phyloP scores from a whole-genome alignment of 2,113 vertebrate species.

The Haliaeetus leucogaster region DNA sequence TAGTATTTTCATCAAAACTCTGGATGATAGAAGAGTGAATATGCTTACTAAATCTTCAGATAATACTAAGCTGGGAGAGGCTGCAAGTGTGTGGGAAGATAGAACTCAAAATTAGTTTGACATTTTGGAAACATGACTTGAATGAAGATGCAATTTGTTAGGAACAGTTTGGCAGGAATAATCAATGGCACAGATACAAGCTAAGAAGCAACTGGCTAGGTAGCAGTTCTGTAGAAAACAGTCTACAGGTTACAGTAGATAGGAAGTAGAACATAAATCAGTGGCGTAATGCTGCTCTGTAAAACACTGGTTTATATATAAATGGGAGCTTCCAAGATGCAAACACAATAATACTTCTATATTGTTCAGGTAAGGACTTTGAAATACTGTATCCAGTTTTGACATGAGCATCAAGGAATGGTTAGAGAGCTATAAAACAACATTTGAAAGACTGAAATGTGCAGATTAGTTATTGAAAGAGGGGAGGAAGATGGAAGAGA shows the following conservation, averaged over 20 bases:
- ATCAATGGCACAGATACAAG: background rate
- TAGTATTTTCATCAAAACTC: background rate
- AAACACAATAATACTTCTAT: background rate
- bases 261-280: background rate
- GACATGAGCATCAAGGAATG: background rate
- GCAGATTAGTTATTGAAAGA: background rate
- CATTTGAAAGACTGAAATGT: background rate
- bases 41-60: background rate
- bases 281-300: background rate
- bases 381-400: background rate
- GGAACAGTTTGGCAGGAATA: slow-evolving; percentile 17
- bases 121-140: slow-evolving; percentile 25
- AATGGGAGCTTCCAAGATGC: background rate
- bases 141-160: background rate
- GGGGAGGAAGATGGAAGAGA: background rate
- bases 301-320: background rate
- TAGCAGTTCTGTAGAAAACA: background rate
- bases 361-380: background rate
- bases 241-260: background rate
- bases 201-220: background rate
- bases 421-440: background rate
- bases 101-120: slow-evolving; percentile 43
- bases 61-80: slow-evolving; percentile 1
- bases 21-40: background rate
- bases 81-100: slow-evolving; percentile 3